Evolutionary conservation across 2,888 invertebrate genomes (phyloP), one percentile per base, ranked within the genome.

Genomic region (Aquatica leii): DNA sequence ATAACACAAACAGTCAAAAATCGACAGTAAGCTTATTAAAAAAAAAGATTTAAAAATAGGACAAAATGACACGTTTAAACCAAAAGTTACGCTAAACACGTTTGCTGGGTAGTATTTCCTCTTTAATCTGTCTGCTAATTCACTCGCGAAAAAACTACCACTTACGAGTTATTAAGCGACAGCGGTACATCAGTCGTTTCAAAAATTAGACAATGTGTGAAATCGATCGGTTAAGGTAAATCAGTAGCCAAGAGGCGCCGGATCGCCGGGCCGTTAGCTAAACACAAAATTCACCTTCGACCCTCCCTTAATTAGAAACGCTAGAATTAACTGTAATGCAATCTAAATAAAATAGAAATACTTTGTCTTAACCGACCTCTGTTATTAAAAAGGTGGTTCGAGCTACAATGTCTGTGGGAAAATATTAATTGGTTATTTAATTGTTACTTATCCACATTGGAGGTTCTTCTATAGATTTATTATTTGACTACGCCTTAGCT

Each of bases 241-340:
- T 72, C 71, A 67, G 73, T 71, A 73, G 71, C 71, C 60, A 67
- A 66, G 62, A 71, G 72, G 74, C 74, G 73, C 74, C 74, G 70
- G 67, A 70, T 70, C 71, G 73, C 69, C 74, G 70, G 37, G 35
- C 11, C 17, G 14, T 8, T 4, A 46, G 67, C 68, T 56, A 69
- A 67, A 59, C 64, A 62, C 55, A 62, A 48, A 54, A 54, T 58
- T 58, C 59, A 59, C 59, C 59, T 65, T 69, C 62, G 69, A 57
- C 67, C 69, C 56, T 66, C 69, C 67, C 70, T 74, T 76, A 74
- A 74, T 76, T 76, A 74, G 73, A 72, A 73, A 73, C 67, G 69
- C 61, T 61, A 70, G 70, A 69, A 74, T 72, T 74, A 71, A 68
- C 71, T 67, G 69, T 70, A 71, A 71, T 69, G 71, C 69, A 72